Conservation (phyloP, 1,140 invertebrate genomes). For the Zaprionus africanus region DNA sequence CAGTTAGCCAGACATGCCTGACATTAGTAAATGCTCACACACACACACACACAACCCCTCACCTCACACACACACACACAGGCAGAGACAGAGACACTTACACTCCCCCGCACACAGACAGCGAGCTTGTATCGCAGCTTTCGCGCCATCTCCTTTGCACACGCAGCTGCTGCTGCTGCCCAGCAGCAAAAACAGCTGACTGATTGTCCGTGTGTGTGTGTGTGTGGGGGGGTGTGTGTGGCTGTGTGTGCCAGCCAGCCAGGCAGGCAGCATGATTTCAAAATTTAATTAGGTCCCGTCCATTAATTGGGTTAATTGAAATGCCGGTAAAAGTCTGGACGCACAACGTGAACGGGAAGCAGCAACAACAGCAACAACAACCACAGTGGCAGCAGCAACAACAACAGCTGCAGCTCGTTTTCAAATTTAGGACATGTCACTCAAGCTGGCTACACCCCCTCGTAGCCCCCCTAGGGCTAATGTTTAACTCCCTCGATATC, state of each 20-base stretch:
- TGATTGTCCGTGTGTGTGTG: slow-evolving; percentile 50
- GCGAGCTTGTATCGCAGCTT: slow-evolving; percentile 47
- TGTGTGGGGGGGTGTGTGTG: slow-evolving; percentile 19
- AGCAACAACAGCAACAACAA: background rate
- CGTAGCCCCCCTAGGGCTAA: background rate
- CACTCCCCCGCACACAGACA: slow-evolving; percentile 9
- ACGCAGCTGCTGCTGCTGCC: slow-evolving; percentile 53
- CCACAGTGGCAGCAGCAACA: background rate
- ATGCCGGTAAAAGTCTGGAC: slow-evolving; percentile 81
- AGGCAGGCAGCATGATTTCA: slow-evolving; percentile 71
- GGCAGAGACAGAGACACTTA: slow-evolving; percentile 2
- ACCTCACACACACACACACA: slow-evolving; percentile 11
- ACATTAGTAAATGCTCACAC: slow-evolving; percentile 71
- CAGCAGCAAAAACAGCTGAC: slow-evolving; percentile 73
- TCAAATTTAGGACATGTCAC: slow-evolving; percentile 83
- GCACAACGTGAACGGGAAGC: background rate
- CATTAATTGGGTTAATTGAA: slow-evolving; percentile 85
- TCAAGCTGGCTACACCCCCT: slow-evolving; percentile 50
- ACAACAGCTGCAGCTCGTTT: slow-evolving; percentile 38
- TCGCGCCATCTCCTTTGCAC: slow-evolving; percentile 65
- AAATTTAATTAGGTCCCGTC: slow-evolving; percentile 84
- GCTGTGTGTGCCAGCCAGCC: slow-evolving; percentile 28
- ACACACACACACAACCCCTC: slow-evolving; percentile 14
- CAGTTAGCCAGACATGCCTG: slow-evolving; percentile 76
- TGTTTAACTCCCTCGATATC: background rate